Evolutionary conservation across 2,888 invertebrate genomes (phyloP), one percentile per base, ranked within the genome.

Genomic region (Athalia circularis): DNA sequence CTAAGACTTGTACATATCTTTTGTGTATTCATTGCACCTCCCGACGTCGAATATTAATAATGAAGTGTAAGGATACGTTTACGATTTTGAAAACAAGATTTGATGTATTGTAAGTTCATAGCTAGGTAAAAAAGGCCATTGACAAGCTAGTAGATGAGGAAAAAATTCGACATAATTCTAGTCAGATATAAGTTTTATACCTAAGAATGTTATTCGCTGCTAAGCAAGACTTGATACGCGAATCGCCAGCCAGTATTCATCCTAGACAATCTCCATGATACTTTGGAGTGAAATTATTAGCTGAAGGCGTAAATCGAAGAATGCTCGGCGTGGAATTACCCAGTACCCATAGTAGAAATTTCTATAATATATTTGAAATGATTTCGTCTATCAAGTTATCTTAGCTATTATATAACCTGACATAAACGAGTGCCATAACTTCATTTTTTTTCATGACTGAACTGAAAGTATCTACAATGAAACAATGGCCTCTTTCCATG

Each of bases 21-120:
- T 72, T 48, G 65, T 72, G 54, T 11, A 62, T 81, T 82, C 84
- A 84, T 85, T 85, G 85, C 84, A 86, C 86, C 65, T 76, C 74
- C 74, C 74, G 59, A 74, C 64, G 64, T 64, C 78, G 45, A 47
- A 47, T 59, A 59, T 59, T 47, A 72, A 47, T 72, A 47, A 7
- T 47, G 45, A 5, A 72, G 54, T 29, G 70, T 70, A 8, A 77
- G 77, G 81, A 76, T 80, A 83, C 77, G 78, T 80, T 80, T 80
- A 48, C 68, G 79, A 80, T 80, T 72, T 59, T 7, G 45, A 48
- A 45, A 43, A 62, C 8, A 52, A 57, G n/a, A 48, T 64, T 64
- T 15, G 59, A 76, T 70, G 54, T 29, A 64, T 67, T 57, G 67
- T 45, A 45, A 29, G 29, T 64, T 67, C 13, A 67, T 48, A 67